Percentiles rank a stretch among this genome's conserved stretches.
Conservation (phyloP, 2,797 vertebrate species). For the Eulemur albifrons region DNA sequence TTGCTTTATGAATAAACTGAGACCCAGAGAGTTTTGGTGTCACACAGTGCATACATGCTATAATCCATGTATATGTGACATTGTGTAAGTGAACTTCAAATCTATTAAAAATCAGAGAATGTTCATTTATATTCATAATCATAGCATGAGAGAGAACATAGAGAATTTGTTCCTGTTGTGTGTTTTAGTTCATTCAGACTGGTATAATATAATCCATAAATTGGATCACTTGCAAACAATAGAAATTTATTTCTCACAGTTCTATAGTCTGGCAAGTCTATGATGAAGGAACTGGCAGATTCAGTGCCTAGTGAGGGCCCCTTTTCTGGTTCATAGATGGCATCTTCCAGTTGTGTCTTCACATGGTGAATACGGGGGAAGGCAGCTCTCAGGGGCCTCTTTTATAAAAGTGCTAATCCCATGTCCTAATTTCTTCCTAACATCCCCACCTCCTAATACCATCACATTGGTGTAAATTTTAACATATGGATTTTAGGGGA, state of each 20-base stretch:
- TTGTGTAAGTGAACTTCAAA: background rate
- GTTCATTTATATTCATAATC: background rate
- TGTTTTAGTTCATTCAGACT: background rate
- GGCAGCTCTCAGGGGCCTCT: too few relatives aligned
- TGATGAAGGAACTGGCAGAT: background rate
- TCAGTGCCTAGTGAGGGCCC: background rate
- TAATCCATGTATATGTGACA: background rate
- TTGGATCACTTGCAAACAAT: background rate
- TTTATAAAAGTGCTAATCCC: background rate
- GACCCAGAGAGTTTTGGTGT: background rate
- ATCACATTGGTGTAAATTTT: too few relatives aligned
- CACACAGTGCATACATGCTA: background rate
- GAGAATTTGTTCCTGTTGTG: background rate
- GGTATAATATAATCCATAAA: background rate
- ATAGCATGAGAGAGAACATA: background rate
- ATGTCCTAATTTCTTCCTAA: too few relatives aligned
- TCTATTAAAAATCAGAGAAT: background rate
- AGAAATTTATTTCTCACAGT: background rate
- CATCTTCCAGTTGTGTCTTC: rapidly evolving
- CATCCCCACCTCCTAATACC: too few relatives aligned
- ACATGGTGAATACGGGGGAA: background rate
- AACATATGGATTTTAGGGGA: background rate
- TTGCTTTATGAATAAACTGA: slow-evolving; percentile 17
- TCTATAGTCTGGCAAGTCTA: background rate
- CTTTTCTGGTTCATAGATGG: background rate